Evolutionary conservation across 2,888 invertebrate species (phyloP), one percentile per base, ranked within the genome.

Genomic region (Drosophila cognata): DNA sequence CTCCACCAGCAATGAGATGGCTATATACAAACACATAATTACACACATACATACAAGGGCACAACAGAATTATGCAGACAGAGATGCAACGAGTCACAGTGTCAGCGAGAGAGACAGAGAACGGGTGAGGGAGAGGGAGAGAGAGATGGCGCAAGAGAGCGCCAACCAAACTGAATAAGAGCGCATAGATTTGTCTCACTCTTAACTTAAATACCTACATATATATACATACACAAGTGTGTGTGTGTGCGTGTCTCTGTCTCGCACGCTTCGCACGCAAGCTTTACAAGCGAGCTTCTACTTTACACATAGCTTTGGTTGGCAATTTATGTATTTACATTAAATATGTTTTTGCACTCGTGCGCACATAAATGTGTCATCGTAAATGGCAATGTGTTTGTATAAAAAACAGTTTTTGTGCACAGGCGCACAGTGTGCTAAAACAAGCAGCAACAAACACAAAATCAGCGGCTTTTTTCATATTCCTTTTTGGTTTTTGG

Each of bases 331-430:
- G 46, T 21, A 46, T 21, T 46, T 7, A 21, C 46, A 46, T 21
- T 21, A 16, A 16, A 46, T 46, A 46, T 46, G 4, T 4, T 46
- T 46, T 18, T 31, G 31, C 38, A 38, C 18, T 29, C 7, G 51
- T 70, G 43, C 43, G 43, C 43, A 55, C 16, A 16, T 36, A 21
- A 63, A 55, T 82, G 74, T 77, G 83, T 21, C 25, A 25, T 25
- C 46, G 25, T 0, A 25, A 25, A 91, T 92, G 92, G 89, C 92
- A 93, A 93, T 93, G 92, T 93, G 92, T 93, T 93, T 93, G 93
- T 91, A 92, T 92, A 92, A 92, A 92, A 93, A 92, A 93, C 92
- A 90, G 93, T 92, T 92, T 91, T 81, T 66, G 71, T 63, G 81
- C 88, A 79, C 84, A 89, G 92, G 93, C 77, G 80, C 81, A 53